Base-by-base conservation (phyloP, 2,888 invertebrate genomes). In the Phyllotreta cruciferae region DNA sequence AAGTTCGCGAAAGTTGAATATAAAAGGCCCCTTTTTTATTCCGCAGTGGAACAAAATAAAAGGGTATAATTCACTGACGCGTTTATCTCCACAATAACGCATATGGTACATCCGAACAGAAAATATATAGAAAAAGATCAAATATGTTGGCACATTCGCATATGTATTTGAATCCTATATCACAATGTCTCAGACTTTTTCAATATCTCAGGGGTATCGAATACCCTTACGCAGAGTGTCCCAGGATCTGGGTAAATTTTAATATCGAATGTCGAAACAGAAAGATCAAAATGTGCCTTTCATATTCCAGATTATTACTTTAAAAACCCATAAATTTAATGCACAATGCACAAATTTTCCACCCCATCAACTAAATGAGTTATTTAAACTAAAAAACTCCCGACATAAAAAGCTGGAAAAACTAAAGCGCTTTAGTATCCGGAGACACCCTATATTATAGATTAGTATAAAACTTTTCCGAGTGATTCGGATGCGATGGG, bases 171-270 rank as follows among this genome's bases (percentile, higher is more conserved):
- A 66, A 64, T 61, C 64, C 66, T 61, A 60, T 64, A 66, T 69
- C 68, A 70, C 70, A 70, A 71, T 70, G 66, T 58, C 39, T 64
- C 61, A 64, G 65, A 70, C 69, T 72, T 74, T 73, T 73, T 71
- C 72, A 71, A 73, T 75, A 74, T 74, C 75, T 74, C 73, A 70
- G 67, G 72, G 73, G 73, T 72, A 74, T 75, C 70, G 73, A 73
- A 75, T 73, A 24, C 24, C 24, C 24, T 24, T 24, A 24, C 24
- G 24, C 24, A 24, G 24, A 24, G 4, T 24, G 24, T 24, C 24
- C 24, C 24, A 24, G 24, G 24, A 24, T 24, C 4, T 24, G 24
- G 24, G 24, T 24, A 24, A 24, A 24, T 24, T 24, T 24, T 24
- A 24, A 24, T 24, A 24, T 24, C 1, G 24, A 24, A 24, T 24